These are phyloP conservation scores for Fragum sueziense DNA, from an alignment of 2,888 invertebrate genomes.

Conservation along the genomic window DNA sequence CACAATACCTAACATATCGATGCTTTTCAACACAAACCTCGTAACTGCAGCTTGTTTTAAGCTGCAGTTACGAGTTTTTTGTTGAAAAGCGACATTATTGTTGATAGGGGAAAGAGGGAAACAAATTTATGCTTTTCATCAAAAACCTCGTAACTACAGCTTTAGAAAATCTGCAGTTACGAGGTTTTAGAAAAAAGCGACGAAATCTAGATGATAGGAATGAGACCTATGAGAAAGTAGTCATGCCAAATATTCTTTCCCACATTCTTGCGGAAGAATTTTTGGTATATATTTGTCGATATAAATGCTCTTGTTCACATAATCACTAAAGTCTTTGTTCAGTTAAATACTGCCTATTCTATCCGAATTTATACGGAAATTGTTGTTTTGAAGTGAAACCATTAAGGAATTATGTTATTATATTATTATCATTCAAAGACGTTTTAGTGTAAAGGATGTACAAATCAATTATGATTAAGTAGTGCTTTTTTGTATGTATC, in stretches of 20 bases:
- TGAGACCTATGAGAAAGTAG: constrained; percentile 35
- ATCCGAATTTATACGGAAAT: neutral
- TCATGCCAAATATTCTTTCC: constrained; percentile 43
- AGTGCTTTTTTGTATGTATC: no score
- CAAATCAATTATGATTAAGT: neutral
- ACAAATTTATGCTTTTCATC: neutral
- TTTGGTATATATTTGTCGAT: constrained; percentile 36
- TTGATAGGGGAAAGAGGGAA: constrained; percentile 12
- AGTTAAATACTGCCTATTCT: neutral
- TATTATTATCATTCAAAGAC: neutral
- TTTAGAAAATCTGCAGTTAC: no score
- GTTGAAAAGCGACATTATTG: no score
- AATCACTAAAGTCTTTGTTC: constrained; percentile 1
- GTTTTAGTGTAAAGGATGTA: neutral
- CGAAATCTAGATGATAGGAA: constrained; percentile 1
- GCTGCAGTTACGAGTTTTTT: no score
- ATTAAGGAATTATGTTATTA: neutral
- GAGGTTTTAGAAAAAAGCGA: no score
- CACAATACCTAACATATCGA: constrained; percentile 12
- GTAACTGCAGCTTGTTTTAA: no score
- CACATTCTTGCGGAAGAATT: constrained; percentile 44
- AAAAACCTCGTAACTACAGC: no score
- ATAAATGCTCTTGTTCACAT: constrained; percentile 16
- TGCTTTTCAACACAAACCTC: no score
- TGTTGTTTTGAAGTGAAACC: neutral